Evolutionary conservation across 37 sponge, comb jelly and placozoan genomes (phyloP), one percentile per base, ranked within the genome.

Genomic region (Beroe ovata): DNA sequence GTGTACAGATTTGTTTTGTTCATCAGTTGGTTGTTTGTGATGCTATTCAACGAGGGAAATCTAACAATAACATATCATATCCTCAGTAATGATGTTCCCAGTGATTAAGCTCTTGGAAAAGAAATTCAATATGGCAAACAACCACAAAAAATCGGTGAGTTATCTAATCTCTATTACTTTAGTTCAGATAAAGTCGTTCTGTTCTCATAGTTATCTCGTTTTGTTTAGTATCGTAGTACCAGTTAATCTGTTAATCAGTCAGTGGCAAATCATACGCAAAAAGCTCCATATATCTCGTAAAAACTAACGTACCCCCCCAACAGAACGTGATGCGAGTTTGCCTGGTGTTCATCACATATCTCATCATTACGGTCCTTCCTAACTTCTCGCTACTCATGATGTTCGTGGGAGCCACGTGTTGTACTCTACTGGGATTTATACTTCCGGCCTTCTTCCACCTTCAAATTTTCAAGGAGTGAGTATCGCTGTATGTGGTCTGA

Each of bases 81-180:
- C 64, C 14, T 37, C 63, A 96, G 98, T 97, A 0, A 97, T 97
- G 98, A 94, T 97, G 93, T 97, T 95, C 64, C 98, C 98, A 0
- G 98, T 97, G 29, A 60, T 94, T 6, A 89, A 91, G 3, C 94
- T 97, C 8, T 39, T 96, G 42, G 96, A 96, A 35, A 88, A 90
- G 63, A 92, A 90, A 39, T 60, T 91, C 37, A 72, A 88, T 18
- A 90, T 91, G 34, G 22, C 36, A 0, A 60, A 88, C 2, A 72
- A 72, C 32, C 30, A 0, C 0, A 21, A 33, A 25, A 77, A 77
- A 77, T 77, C 84, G 41, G 84, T 77, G 14, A 30, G 71, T 71
- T 71, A n/a, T n/a, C n/a, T n/a, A n/a, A n/a, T n/a, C n/a, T n/a
- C n/a, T n/a, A n/a, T n/a, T n/a, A n/a, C n/a, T n/a, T n/a, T n/a